Percentiles rank a stretch among this genome's conserved stretches.
Evolutionary conservation across 2,888 invertebrate species (phyloP).

Genomic region (Nephrotoma guestfalica): DNA sequence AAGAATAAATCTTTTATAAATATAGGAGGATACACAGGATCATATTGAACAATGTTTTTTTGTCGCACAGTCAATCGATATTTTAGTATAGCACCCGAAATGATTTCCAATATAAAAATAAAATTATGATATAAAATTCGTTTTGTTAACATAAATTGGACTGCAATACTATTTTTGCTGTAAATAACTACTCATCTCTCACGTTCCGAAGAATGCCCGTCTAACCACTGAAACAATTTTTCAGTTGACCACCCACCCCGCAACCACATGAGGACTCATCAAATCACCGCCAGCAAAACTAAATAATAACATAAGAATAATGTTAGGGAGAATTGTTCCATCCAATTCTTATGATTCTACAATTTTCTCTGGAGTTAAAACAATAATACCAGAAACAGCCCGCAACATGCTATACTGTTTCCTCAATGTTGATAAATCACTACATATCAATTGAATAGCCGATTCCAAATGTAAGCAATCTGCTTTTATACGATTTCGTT

Average conservation of each 20-base stretch:
- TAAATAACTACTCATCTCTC: conserved; percentile 38
- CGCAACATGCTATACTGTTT: conserved; percentile 56
- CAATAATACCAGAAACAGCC: conserved; percentile 67
- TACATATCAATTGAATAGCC: conserved; percentile 41
- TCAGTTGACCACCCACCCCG: conserved; percentile 68
- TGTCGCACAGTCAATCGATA: conserved; percentile 76
- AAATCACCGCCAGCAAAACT: conserved; percentile 67
- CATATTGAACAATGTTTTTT: conserved; percentile 83
- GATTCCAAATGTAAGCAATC: conserved; percentile 50
- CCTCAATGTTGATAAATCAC: conserved; percentile 50
- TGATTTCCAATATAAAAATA: conserved; percentile 52
- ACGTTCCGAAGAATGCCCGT: conserved; percentile 65
- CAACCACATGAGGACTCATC: conserved; percentile 76
- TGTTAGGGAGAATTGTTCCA: conserved; percentile 69
- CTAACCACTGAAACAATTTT: conserved; percentile 78
- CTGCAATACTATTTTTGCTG: conserved; percentile 21
- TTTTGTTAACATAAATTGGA: background rate
- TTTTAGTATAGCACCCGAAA: conserved; percentile 77
- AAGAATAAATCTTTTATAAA: conserved; percentile 43
- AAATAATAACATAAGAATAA: conserved; percentile 71
- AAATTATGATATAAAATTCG: background rate
- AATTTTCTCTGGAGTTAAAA: conserved; percentile 61
- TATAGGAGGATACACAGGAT: conserved; percentile 82
- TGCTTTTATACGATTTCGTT: conserved; percentile 62
- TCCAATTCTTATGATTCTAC: conserved; percentile 55